A percentile compares a stretch with the other conserved stretches of the same genome.
These are phyloP conservation scores for Dolichoris vasculosae DNA, from an alignment of 1,140 invertebrate genomes.

Conservation along the genomic window DNA sequence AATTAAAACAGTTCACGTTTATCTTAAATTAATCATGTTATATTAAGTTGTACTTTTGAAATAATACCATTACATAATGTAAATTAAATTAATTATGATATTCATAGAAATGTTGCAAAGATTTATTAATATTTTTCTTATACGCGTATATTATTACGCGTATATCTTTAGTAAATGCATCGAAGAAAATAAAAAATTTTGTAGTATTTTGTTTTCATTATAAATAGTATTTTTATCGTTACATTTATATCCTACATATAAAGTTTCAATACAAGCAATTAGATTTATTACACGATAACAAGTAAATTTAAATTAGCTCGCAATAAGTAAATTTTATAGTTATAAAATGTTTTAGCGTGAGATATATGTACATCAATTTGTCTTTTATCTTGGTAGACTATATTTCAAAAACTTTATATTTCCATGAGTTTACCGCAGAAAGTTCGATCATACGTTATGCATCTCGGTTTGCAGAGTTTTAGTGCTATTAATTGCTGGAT, in stretches of 20 bases:
- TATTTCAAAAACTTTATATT: constrained; percentile 45
- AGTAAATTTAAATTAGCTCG: constrained; percentile 1
- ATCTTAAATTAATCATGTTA: too few relatives aligned
- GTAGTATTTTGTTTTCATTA: too few relatives aligned
- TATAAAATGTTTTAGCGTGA: background rate
- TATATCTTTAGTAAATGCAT: too few relatives aligned
- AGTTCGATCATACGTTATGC: constrained; percentile 39
- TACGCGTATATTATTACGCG: too few relatives aligned
- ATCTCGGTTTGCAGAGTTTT: background rate
- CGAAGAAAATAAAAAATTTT: too few relatives aligned
- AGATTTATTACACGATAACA: background rate
- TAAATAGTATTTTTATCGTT: too few relatives aligned
- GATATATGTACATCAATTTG: background rate
- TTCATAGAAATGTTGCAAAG: too few relatives aligned
- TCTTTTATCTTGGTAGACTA: background rate
- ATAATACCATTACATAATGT: too few relatives aligned
- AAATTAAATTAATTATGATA: too few relatives aligned
- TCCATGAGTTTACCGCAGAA: constrained; percentile 31
- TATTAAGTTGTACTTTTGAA: too few relatives aligned
- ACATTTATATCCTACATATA: background rate
- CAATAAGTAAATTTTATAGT: background rate
- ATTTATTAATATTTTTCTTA: too few relatives aligned
- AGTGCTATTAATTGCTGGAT: background rate
- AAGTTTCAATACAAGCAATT: background rate
- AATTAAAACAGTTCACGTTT: too few relatives aligned